Base-by-base conservation (phyloP, 2,113 vertebrate species). In the Smithornis capensis region DNA sequence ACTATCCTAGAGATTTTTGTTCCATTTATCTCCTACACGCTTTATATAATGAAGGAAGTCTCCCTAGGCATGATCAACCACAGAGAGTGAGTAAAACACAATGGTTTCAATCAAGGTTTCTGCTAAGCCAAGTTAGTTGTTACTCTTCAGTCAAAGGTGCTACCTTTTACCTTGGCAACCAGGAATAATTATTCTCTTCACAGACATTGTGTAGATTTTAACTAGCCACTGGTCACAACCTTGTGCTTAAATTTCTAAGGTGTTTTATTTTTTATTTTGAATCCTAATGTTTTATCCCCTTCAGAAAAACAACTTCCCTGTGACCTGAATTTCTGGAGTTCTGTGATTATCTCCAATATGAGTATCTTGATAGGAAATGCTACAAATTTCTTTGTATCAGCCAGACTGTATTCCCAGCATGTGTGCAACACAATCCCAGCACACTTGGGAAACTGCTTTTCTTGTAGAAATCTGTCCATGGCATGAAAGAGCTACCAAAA, bases 41-140 rank as follows among this genome's bases (percentile, higher is more conserved):
- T 82, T 93, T 87, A 91, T 95, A 91, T 96, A 96, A 97, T 94
- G 93, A 95, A 96, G 93, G 83, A 95, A 96, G 94, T 94, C 94
- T 96, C 95, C 44, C 14, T 90, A 86, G 96, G 77, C 82, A 50
- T 92, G 89, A 89, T 95, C 84, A 94, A n/a, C 87, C 63, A 42
- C 74, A 80, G 78, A 87, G 87, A 96, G 90, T 91, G 92, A 93
- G 90, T 83, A 88, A 95, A 94, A 62, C 64, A 81, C 93, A 92
- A 90, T 94, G 71, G 70, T 94, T 94, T 95, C 95, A 96, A 86
- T 97, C 95, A 94, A 88, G 91, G 35, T 92, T 94, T 96, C 74
- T 94, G 89, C 92, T 95, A 89, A 67, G 70, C 71, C 71, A 52
- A 45, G 83, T 93, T 89, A 89, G 89, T 87, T 93, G 73, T 91